Percentiles rank a stretch among this genome's conserved stretches.
Evolutionary conservation across 2,113 vertebrate genomes (phyloP).

Genomic region (Poeciliopsis occidentalis): DNA sequence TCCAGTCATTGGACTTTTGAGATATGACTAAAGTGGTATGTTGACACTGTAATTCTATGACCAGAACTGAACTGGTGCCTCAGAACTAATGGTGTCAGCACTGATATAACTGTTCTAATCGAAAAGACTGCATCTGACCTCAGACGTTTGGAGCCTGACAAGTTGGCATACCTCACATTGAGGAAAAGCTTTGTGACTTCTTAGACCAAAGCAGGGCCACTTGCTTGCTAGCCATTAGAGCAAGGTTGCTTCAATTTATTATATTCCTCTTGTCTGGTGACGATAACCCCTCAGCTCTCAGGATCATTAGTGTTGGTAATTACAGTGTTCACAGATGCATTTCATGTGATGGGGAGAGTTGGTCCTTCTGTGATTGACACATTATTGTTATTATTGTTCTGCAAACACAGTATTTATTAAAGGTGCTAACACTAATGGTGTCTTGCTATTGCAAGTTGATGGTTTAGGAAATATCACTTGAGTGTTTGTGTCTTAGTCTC

Average conservation of each 20-base stretch:
- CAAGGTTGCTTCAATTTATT: slow-evolving; percentile 10
- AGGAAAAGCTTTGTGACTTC: not conserved
- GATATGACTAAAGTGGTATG: not conserved
- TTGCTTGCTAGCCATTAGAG: not conserved
- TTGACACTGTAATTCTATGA: not conserved
- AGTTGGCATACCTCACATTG: not conserved
- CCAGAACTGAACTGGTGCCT: not conserved
- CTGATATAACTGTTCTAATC: not conserved
- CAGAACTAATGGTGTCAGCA: slow-evolving; percentile 2
- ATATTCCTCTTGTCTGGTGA: slow-evolving; percentile 6
- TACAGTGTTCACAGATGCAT: slow-evolving; percentile 22
- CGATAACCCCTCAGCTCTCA: slow-evolving; percentile 3
- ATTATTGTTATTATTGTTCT: slow-evolving; percentile 27
- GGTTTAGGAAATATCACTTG: not conserved
- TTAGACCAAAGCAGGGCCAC: not conserved
- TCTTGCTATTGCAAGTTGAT: not conserved
- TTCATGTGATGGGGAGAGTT: slow-evolving; percentile 24
- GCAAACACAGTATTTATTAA: slow-evolving; percentile 6
- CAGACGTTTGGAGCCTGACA: not conserved
- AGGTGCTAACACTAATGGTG: not conserved
- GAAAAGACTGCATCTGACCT: not conserved
- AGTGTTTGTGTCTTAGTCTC: slow-evolving; percentile 3
- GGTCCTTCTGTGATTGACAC: slow-evolving; percentile 25
- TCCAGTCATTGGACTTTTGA: not conserved
- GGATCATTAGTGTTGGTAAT: slow-evolving; percentile 40